Evolutionary conservation across 2,113 vertebrate genomes (phyloP), one percentile per base, ranked within the genome.

Genomic region (Tragelaphus scriptus): DNA sequence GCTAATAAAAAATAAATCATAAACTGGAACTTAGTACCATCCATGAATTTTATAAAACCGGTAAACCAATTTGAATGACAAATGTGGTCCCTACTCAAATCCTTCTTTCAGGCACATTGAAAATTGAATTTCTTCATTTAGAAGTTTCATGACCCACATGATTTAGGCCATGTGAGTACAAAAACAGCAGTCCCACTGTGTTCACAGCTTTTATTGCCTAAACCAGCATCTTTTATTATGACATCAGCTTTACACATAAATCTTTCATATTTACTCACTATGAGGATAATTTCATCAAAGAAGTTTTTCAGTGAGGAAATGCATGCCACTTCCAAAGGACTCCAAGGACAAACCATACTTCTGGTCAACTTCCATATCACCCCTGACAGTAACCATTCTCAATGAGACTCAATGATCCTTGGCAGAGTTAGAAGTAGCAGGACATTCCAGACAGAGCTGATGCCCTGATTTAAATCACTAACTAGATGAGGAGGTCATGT

Each of bases 191-290:
- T 84, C 53, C n/a, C 32, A 94, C 49, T 93, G 93, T 91, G 40
- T 47, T 80, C 87, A 40, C 26, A 59, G 11, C 77, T 91, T 75
- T 88, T 90, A 98, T 88, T 59, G 92, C 30, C 88, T 96, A 98
- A 97, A 26, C 68, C 65, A 97, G 96, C 17, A 93, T 65, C 85
- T 86, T 75, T 40, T 75, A 75, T 75, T 55, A 30, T 65, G 59
- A 61, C 21, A 95, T 95, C 89, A 93, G 94, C 93, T 94, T 98
- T 91, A 84, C 97, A 97, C 77, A 96, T 68, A 53, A 68, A 55
- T 68, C 40, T 85, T 98, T 53, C 55, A n/a, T 94, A 96, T 97
- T 98, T 96, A 96, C 96, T 97, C 94, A 98, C 94, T 92, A 68
- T 47, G 71, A 97, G 13, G 30, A 89, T 98, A 92, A 96, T 96